Evolutionary conservation across 92 coral and sea anemone species (phyloP).

Genomic region (Pocillopora meandrina): DNA sequence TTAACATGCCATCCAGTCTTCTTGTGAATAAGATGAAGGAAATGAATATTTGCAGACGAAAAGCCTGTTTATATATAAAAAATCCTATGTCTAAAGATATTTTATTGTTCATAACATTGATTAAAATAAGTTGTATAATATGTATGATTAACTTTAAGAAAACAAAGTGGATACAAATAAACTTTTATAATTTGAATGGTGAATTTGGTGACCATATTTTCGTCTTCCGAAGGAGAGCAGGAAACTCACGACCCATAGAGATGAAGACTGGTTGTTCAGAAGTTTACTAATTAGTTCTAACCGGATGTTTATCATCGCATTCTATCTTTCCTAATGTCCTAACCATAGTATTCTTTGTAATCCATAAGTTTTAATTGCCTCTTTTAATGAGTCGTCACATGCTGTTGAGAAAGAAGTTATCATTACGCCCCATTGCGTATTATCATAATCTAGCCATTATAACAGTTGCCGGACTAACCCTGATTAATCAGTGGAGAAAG

Average conservation of each 20-base stretch:
- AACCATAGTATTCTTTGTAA: no score
- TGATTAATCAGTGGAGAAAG: background rate
- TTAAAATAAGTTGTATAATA: no score
- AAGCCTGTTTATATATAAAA: background rate
- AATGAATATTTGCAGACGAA: background rate
- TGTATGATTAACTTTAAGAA: background rate
- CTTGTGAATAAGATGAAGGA: conserved; percentile 1
- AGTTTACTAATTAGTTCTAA: background rate
- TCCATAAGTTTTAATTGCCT: no score
- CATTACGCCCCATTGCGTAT: no score
- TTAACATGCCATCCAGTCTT: background rate
- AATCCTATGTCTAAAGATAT: background rate
- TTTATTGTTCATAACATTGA: background rate
- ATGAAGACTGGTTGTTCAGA: background rate
- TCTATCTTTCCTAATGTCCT: background rate
- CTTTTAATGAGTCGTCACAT: no score
- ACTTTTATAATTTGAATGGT: background rate
- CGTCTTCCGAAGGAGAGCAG: background rate
- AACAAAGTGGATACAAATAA: background rate
- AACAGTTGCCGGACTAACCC: no score
- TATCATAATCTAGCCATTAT: no score
- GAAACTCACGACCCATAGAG: background rate
- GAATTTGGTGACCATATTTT: background rate
- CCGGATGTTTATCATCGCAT: background rate
- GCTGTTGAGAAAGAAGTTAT: no score